These are phyloP conservation scores for Promerops cafer DNA, from an alignment of 2,113 vertebrate species.

Conservation along the genomic window DNA sequence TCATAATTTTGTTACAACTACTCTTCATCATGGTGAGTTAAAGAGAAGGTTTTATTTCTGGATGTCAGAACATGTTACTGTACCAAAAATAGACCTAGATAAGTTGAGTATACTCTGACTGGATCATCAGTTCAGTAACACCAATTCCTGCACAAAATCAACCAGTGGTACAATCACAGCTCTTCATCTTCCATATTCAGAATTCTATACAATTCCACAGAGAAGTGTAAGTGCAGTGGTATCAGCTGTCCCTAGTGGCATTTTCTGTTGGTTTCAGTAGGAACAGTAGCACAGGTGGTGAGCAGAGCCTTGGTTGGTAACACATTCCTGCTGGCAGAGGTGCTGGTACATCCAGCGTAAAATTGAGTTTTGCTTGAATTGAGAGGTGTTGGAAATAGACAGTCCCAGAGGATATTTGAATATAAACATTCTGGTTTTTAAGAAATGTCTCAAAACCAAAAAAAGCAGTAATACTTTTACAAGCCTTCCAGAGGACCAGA, in stretches of 20 bases:
- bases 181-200: not conserved
- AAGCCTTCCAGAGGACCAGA: not conserved
- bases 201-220: fast-evolving
- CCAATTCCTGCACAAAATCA: not conserved
- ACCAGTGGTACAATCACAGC: not conserved
- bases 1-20: not conserved
- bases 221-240: not conserved
- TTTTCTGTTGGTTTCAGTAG: not conserved
- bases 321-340: not conserved
- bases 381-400: not conserved
- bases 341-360: not conserved
- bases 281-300: not conserved
- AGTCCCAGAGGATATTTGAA: not conserved
- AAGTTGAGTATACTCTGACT: not conserved
- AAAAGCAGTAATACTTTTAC: not conserved
- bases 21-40: not conserved
- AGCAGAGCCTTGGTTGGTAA: not conserved
- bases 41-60: not conserved
- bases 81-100: not conserved
- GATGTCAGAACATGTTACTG: not conserved
- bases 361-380: not conserved
- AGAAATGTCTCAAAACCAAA: not conserved
- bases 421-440: not conserved
- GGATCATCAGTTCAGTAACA: not conserved
- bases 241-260: not conserved